Conservation (phyloP, 2,888 invertebrate genomes). For the Acleris sparsana region DNA sequence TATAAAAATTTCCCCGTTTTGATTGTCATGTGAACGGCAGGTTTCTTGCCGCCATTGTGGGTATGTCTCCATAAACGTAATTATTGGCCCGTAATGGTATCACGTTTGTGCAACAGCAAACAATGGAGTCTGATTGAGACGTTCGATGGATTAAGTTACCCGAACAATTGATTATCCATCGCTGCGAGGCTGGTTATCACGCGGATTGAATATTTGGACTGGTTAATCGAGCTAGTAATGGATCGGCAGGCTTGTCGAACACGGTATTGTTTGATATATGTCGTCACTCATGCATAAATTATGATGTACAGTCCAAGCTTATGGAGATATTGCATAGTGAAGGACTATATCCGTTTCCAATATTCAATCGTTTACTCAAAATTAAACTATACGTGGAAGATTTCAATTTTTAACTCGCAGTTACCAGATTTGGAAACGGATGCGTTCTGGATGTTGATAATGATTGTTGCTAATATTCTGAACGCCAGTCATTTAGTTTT, state of each 20-base stretch:
- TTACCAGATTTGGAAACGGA: too few species aligned
- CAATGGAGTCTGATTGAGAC: slow-evolving; percentile 35
- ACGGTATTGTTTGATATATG: too few species aligned
- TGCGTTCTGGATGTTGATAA: too few species aligned
- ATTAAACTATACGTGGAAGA: too few species aligned
- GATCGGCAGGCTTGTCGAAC: background rate
- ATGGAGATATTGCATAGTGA: too few species aligned
- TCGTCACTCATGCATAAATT: too few species aligned
- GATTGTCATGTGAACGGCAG: slow-evolving; percentile 65
- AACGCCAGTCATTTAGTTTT: too few species aligned
- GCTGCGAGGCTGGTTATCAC: background rate
- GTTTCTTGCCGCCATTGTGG: slow-evolving; percentile 33
- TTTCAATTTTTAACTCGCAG: too few species aligned
- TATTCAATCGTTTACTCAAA: too few species aligned
- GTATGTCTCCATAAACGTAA: slow-evolving; percentile 47
- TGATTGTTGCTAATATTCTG: too few species aligned
- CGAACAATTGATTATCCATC: slow-evolving; percentile 8
- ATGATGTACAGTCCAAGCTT: too few species aligned
- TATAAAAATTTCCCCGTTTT: slow-evolving; percentile 53
- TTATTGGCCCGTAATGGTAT: slow-evolving; percentile 44
- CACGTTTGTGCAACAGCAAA: slow-evolving; percentile 31
- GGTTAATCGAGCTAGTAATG: background rate
- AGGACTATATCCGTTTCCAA: too few species aligned
- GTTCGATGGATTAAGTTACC: slow-evolving; percentile 20
- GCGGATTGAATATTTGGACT: background rate